Evolutionary conservation across 2,888 invertebrate species (phyloP), one percentile per base, ranked within the genome.

Genomic region (Sarcophaga caerulescens): DNA sequence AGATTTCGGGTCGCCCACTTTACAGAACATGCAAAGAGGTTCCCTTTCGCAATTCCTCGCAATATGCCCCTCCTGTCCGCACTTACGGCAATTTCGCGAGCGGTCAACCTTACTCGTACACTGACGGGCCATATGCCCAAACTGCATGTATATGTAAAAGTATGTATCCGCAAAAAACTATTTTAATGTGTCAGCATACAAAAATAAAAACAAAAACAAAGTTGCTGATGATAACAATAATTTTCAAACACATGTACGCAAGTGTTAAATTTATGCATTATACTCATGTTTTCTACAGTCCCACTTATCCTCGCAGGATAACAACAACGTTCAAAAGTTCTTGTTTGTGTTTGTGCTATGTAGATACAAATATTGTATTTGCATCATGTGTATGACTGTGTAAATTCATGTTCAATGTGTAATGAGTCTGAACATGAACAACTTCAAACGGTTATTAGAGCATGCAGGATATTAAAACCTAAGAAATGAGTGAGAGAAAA

Each of bases 201-300:
- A 77, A 59, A 62, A 78, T 79, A n/a, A 35, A 63, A 66, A 63
- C 23, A 45, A 78, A 62, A 69, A 75, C 81, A 77, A 35, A 35
- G 35, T 35, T 85, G 73, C 77, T 85, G 85, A 85, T 81, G 81
- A 73, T 68, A 81, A 81, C 81, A 85, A 81, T 85, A 77, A 81
- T 74, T 85, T 85, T 81, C 77, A 85, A 81, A 81, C 66, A 77
- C 73, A 69, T 77, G 73, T 74, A 71, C 63, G 77, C 57, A 81
- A 85, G 85, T 85, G 82, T 70, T 81, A 70, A 81, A 75, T 73
- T 63, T 81, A 73, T 81, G 81, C 73, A 81, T 73, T 69, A 68
- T 63, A 47, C 68, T 69, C 47, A 23, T 62, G 35, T 10, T 35
- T 35, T 35, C 10, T 35, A 8, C 35, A 35, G 35, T 35, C 35